Base-by-base conservation (phyloP, 1,140 invertebrate genomes). In the Capitella teleta region DNA sequence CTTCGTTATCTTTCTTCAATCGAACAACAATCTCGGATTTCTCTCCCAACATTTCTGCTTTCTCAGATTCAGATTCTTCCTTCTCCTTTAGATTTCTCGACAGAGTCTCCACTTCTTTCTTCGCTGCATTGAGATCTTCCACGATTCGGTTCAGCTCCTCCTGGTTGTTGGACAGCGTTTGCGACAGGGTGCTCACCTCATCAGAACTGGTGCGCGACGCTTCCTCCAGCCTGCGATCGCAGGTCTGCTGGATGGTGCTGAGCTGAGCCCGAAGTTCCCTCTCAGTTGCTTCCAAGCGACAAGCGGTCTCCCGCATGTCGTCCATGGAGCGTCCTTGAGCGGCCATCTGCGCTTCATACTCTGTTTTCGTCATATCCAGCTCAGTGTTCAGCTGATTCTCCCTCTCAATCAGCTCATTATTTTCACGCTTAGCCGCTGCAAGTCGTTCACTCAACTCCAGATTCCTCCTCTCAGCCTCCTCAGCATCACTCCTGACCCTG, bases 391-490 rank as follows among this genome's bases (percentile, higher is more conserved):
- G 19, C 12, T 40, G 23, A 21, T 55, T 51, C 18, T 36, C 26
- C n/a, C 26, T 24, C 23, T 51, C 52, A 25, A 36, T 28, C 24
- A 32, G 25, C 3, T 24, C 41, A 23, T 41, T 47, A 23, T 55
- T 41, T 30, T 49, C 38, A n/a, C 47, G 41, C 24, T 58, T 51
- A 30, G 49, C 41, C 8, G 19, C 6, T 2, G 40, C 5, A 24
- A 51, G 37, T 19, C 28, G 19, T 16, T 54, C 38, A 4, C 52
- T 41, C 12, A 54, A 34, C 10, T 51, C 40, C 14, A n/a, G n/a
- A n/a, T 19, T 12, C 10, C 8, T 28, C 14, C 37, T 28, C 26
- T 50, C 52, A 19, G 6, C 37, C 40, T 57, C 54, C 28, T 55
- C 47, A n/a, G n/a, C n/a, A n/a, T n/a, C n/a, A n/a, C n/a, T n/a